Base-by-base conservation (phyloP, 2,797 vertebrate genomes). In the Pristis pectinata region DNA sequence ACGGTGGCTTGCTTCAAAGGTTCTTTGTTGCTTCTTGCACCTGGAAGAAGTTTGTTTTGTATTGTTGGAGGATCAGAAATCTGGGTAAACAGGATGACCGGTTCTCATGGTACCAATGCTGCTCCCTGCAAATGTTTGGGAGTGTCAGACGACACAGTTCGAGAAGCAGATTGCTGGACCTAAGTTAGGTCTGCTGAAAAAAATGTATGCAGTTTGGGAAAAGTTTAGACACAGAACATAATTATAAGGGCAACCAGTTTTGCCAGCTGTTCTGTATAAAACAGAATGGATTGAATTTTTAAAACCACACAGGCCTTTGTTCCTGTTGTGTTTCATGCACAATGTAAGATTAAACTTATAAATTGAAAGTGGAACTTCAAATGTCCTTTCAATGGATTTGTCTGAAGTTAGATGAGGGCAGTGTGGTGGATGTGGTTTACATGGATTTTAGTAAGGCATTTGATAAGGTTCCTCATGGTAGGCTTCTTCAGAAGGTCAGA, bases 191-290 rank as follows among this genome's bases (percentile, higher is more conserved):
- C 61, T 70, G n/a, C n/a, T 92, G 89, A 92, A 64, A 70, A 70
- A 17, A 70, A 70, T 9, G 34, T 87, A 0, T 92, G 61, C 24
- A 70, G 89, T 92, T 70, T 92, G n/a, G 17, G 44, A 92, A 61
- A 92, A 24, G 17, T 24, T 44, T 22, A 70, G 24, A 67, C 37
- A n/a, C 7, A 44, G 15, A 41, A 13, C 61, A 37, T 92, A 92
- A 92, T 92, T 92, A 92, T 92, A 70, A 44, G 27, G 59, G 37
- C 70, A 70, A 70, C 1, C 22, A 92, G 41, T 92, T 92, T 61
- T 67, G n/a, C 89, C 89, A 92, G 85, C 53, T 56, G 89, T 70
- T 67, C 89, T 92, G 34, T 15, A 87, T 87, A 80, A 87, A 87
- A 30, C 56, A 92, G 89, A 92, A 67, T 27, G 19, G 41, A 92